Percentiles rank a stretch among this genome's conserved stretches.
Conservation (phyloP, 2,113 vertebrate species). For the Sinosuthora webbiana region DNA sequence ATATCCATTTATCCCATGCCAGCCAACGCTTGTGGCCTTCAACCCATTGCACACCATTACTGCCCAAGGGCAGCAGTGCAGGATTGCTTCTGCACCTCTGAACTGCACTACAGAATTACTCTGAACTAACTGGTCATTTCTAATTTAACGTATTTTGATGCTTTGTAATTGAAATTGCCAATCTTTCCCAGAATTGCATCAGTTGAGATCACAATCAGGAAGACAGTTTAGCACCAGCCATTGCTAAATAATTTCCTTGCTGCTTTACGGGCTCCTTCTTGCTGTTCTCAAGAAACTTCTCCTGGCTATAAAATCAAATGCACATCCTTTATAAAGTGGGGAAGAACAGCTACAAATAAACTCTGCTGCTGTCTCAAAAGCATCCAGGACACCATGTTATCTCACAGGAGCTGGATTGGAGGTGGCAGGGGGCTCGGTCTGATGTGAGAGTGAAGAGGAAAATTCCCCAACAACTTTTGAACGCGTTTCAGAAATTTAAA, state of each 20-base stretch:
- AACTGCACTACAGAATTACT: neutral
- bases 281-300: neutral
- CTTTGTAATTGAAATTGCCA: neutral
- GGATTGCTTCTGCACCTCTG: neutral
- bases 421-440: accelerated
- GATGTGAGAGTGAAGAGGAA: neutral
- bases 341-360: neutral
- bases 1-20: neutral
- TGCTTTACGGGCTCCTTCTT: neutral
- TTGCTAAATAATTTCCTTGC: neutral
- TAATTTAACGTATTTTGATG: neutral
- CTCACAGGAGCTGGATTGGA: neutral
- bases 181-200: neutral
- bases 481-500: neutral
- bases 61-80: neutral
- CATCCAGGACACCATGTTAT: neutral
- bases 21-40: neutral
- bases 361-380: neutral
- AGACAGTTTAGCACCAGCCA: neutral
- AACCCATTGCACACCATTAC: neutral
- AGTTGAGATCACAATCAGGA: neutral
- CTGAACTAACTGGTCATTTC: neutral
- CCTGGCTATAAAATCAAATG: neutral
- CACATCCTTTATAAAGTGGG: neutral
- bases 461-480: neutral